phyloP scores from a whole-genome alignment of 53 echinoderm and acorn worm species.

The Temnopleurus reevesii region DNA sequence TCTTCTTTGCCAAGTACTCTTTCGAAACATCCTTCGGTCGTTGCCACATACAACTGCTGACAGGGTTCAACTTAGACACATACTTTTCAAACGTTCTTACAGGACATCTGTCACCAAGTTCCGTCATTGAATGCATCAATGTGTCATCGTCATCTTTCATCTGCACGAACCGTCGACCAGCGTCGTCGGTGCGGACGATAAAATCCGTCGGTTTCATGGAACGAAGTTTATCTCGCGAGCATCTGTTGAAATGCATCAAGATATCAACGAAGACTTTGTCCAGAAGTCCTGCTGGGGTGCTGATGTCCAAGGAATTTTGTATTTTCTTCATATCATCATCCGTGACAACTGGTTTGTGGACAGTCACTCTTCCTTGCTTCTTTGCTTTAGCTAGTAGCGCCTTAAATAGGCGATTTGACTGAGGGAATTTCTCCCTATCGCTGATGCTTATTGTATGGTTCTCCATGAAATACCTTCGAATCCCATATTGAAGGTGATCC shows the following conservation, averaged over 20 bases:
- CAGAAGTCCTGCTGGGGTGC: conserved; percentile 62
- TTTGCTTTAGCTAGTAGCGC: conserved; percentile 46
- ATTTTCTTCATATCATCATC: conserved; percentile 62
- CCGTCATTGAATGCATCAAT: conserved; percentile 62
- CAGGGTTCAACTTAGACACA: conserved; percentile 56
- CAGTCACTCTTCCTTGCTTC: conserved; percentile 54
- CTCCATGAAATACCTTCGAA: conserved; percentile 7
- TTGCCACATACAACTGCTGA: conserved; percentile 54
- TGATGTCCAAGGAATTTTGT: conserved; percentile 38
- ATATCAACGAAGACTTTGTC: conserved; percentile 66
- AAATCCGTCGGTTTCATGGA: conserved; percentile 57
- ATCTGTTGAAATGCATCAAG: conserved; percentile 59
- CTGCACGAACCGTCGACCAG: conserved; percentile 45
- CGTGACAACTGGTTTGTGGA: conserved; percentile 57
- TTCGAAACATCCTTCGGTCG: conserved; percentile 44
- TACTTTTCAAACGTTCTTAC: conserved; percentile 52
- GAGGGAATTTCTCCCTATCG: conserved; percentile 19
- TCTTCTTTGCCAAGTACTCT: background rate
- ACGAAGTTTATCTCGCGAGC: conserved; percentile 57
- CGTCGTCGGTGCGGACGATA: conserved; percentile 30
- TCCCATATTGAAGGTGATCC: background rate
- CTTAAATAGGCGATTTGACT: conserved; percentile 47
- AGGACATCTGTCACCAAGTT: conserved; percentile 46
- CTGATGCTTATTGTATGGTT: background rate
- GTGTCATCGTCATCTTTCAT: conserved; percentile 56